These are phyloP conservation scores for Archips crataeganus DNA, from an alignment of 2,888 invertebrate genomes.

Conservation along the genomic window DNA sequence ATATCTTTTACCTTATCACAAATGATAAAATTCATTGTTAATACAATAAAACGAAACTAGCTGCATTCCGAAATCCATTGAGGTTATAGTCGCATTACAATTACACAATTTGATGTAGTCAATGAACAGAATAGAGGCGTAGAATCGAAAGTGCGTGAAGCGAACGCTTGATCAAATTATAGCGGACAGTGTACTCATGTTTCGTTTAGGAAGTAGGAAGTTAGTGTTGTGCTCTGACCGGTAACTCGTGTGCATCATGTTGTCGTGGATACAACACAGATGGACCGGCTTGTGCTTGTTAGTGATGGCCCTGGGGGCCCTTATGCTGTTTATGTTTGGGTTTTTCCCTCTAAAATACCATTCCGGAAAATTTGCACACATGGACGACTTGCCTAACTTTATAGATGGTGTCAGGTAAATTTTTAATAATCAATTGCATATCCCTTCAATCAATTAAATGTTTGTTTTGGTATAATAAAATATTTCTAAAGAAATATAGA, in stretches of 20 bases:
- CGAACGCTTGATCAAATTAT: conserved; percentile 29
- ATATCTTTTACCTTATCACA: conserved; percentile 7
- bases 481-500: neutral
- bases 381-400: conserved; percentile 83
- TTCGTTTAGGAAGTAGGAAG: conserved; percentile 37
- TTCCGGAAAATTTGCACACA: conserved; percentile 77
- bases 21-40: conserved; percentile 17
- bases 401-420: conserved; percentile 83
- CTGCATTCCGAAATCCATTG: conserved; percentile 4
- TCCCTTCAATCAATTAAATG: neutral
- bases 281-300: conserved; percentile 78
- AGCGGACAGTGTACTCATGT: conserved; percentile 30
- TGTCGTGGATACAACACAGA: conserved; percentile 73
- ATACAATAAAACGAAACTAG: neutral
- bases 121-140: conserved; percentile 30
- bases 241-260: conserved; percentile 56
- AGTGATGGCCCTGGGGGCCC: conserved; percentile 66
- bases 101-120: conserved; percentile 40
- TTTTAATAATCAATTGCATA: neutral
- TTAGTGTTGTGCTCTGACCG: conserved; percentile 26
- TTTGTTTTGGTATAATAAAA: no score
- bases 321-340: conserved; percentile 85
- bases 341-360: conserved; percentile 87
- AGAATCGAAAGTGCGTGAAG: conserved; percentile 35
- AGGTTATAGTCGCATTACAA: conserved; percentile 37